phyloP scores from a whole-genome alignment of 2,797 vertebrate genomes.

The Scleropages formosus region DNA sequence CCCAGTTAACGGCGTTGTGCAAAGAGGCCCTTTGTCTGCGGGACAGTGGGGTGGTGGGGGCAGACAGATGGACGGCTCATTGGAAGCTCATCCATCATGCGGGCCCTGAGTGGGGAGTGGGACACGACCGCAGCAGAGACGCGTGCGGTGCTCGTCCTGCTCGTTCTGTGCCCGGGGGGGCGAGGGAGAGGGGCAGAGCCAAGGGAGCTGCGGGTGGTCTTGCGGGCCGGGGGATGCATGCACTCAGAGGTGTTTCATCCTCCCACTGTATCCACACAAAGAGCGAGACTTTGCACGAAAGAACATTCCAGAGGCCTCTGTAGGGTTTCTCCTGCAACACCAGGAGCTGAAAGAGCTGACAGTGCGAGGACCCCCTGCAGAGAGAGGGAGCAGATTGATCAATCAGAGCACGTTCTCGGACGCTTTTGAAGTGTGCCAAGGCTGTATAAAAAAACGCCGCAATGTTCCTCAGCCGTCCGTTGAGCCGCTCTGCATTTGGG shows the following conservation, averaged over 20 bases:
- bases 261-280: neutral
- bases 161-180: too few relatives aligned
- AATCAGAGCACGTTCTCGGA: neutral
- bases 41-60: conserved; percentile 38
- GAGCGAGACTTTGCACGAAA: neutral
- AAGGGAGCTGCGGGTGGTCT: conserved; percentile 42
- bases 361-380: too few relatives aligned
- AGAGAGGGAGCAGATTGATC: neutral
- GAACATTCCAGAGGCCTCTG: neutral
- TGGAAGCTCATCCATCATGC: conserved; percentile 47
- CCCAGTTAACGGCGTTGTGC: conserved; percentile 47
- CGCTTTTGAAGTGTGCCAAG: neutral
- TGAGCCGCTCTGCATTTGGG: neutral
- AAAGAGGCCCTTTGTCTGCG: conserved; percentile 61
- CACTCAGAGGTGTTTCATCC: neutral
- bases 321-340: too few relatives aligned
- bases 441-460: neutral
- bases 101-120: neutral
- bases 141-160: conserved; percentile 27
- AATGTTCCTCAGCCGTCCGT: too few relatives aligned
- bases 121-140: conserved; percentile 21
- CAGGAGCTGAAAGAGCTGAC: too few relatives aligned
- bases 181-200: too few relatives aligned
- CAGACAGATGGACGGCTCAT: conserved; percentile 49
- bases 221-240: neutral